Base-by-base conservation (phyloP, 1,140 invertebrate species). In the Grapholita molesta region DNA sequence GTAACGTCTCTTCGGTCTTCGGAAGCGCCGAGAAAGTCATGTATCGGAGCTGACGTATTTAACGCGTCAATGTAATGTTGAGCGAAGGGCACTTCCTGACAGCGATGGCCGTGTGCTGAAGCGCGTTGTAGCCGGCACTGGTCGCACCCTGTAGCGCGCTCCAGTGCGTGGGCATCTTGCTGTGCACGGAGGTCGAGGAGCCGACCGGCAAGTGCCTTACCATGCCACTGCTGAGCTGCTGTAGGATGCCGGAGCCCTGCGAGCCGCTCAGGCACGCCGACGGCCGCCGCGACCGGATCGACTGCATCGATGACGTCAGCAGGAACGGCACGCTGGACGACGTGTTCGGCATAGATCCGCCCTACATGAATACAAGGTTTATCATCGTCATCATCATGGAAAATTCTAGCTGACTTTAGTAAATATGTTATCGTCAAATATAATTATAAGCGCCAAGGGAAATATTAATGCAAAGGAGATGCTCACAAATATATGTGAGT, bases 311-410 rank as follows among this genome's bases (percentile, higher is more conserved):
- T 52, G 95, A 95, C 68, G 95, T 96, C 71, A 97, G 92, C 82
- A 97, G 93, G 87, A 96, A 96, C 15, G 96, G 96, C 28, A 97
- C 96, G 84, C 96, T 97, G 86, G 95, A 96, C 80, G 96, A 97
- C 25, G 96, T 97, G 84, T 96, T 97, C 75, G 96, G 96, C 95
- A 97, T 96, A 64, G 95, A 96, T 72, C 96, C 95, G 79, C 96
- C 95, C 96, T 97, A 93, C 12, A 82, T 64, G 73, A 30, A 18
- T 35, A 61, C 52, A 55, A 15, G 53, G n/a, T n/a, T n/a, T n/a
- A n/a, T n/a, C n/a, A 48, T 15, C 18, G 18, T 48, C 18, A 8
- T 48, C 18, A 21, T 48, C 18, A 48, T 48, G 18, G 6, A 18
- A 48, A 8, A 8, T 21, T 9, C 6, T 21, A 48, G 18, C 18